Conservation (phyloP, 1,140 invertebrate species). For the Uloborus diversus region DNA sequence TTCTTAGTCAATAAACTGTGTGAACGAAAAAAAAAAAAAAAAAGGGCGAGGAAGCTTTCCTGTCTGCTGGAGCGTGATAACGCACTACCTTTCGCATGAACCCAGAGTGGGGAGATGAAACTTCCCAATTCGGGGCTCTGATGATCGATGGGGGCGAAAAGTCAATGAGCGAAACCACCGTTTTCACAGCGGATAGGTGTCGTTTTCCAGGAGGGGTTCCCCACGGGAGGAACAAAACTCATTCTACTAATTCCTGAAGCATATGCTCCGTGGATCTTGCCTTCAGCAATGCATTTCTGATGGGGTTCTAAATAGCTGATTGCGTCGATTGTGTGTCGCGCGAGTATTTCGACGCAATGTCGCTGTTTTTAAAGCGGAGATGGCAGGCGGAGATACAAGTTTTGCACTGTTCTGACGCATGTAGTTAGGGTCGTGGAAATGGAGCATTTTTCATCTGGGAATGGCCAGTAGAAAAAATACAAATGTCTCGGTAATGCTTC, state of each 20-base stretch:
- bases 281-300: too few relatives aligned
- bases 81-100: neutral
- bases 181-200: constrained; percentile 53
- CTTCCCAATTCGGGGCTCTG: neutral
- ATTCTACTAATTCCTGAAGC: constrained; percentile 30
- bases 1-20: too few relatives aligned
- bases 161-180: constrained; percentile 51
- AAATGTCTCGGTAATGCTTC: too few relatives aligned
- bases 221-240: neutral
- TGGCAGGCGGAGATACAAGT: too few relatives aligned
- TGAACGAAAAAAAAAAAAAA: neutral
- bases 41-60: neutral
- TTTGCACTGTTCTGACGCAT: too few relatives aligned
- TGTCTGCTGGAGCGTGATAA: neutral
- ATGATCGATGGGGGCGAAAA: constrained; percentile 17
- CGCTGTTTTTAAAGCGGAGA: too few relatives aligned
- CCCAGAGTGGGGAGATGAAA: neutral
- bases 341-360: too few relatives aligned
- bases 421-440: too few relatives aligned
- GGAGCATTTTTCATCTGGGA: too few relatives aligned
- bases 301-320: too few relatives aligned
- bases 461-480: too few relatives aligned
- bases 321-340: too few relatives aligned
- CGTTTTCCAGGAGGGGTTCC: neutral
- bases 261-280: constrained; percentile 25